A percentile compares a stretch with the other conserved stretches of the same genome.
phyloP scores from a whole-genome alignment of 2,888 invertebrate genomes.

The Ceramica pisi region DNA sequence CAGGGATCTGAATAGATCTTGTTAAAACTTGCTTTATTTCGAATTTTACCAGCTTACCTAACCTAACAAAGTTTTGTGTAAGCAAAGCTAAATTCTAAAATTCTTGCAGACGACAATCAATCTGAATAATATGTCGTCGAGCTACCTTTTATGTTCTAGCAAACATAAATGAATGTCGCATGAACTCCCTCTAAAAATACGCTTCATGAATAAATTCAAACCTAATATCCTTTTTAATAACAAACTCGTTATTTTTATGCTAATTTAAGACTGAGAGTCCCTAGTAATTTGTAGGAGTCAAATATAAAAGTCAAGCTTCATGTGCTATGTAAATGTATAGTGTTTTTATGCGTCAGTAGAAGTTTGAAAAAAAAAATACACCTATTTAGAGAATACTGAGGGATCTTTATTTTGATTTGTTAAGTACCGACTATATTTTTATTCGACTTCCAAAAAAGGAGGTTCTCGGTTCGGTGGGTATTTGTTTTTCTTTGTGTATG shows the following conservation, averaged over 20 bases:
- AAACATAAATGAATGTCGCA: slow-evolving; percentile 22
- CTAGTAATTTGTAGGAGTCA: slow-evolving; percentile 47
- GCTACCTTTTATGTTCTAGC: not conserved
- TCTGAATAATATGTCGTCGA: slow-evolving; percentile 24
- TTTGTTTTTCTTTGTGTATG: no score
- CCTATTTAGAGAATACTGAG: not conserved
- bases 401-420: not conserved
- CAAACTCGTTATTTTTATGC: slow-evolving; percentile 61
- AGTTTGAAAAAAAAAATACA: not conserved
- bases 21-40: no score
- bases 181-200: slow-evolving; percentile 37
- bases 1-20: no score
- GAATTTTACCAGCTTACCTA: no score
- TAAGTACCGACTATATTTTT: not conserved
- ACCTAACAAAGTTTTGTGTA: no score
- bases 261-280: slow-evolving; percentile 52
- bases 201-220: slow-evolving; percentile 56
- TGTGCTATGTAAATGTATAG: slow-evolving; percentile 6
- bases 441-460: no score
- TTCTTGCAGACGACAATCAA: not conserved
- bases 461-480: no score
- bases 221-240: slow-evolving; percentile 54
- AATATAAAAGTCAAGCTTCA: slow-evolving; percentile 22
- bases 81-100: not conserved
- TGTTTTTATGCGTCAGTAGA: not conserved